Evolutionary conservation across 2,888 invertebrate species (phyloP), one percentile per base, ranked within the genome.

Genomic region (Cephus runcator): DNA sequence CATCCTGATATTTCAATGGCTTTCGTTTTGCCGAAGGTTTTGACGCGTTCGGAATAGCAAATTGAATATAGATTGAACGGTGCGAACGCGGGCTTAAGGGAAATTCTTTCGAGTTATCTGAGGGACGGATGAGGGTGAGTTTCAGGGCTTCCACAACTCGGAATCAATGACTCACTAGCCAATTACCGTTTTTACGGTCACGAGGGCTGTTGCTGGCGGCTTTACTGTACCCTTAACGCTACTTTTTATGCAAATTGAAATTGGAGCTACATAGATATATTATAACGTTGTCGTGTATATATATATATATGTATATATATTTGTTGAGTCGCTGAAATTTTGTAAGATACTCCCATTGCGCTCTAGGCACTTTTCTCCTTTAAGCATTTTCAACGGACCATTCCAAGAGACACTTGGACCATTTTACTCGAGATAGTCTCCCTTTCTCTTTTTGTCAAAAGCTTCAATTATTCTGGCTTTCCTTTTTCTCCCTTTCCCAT

Each of bases 161-260:
- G 75, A 83, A 82, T 85, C 85, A 84, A 85, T 85, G 85, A 87
- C 83, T 88, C 88, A 86, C 88, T 89, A 88, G 88, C 86, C 89
- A 89, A 89, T 90, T 89, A 89, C 85, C 82, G 85, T 87, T 88
- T 87, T 83, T 81, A 30, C 34, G 69, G 68, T 75, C 77, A 73
- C n/a, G 56, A 75, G 73, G 74, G 75, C 71, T 69, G 77, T 36
- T 73, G n/a, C 12, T 36, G 75, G 74, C 56, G 69, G 69, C 77
- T 75, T 77, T 69, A 74, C 75, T 74, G 34, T 74, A 34, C 75
- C 75, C 40, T 76, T 40, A 68, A 73, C 73, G 68, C 77, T 80
- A 77, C 83, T 85, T 86, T 84, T 87, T 87, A 89, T 89, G 89
- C 86, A 88, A 89, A 89, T 89, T 87, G 85, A 77, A 75, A 81